Conservation (phyloP, 2,888 invertebrate species). For the Cryptocephalus primarius region DNA sequence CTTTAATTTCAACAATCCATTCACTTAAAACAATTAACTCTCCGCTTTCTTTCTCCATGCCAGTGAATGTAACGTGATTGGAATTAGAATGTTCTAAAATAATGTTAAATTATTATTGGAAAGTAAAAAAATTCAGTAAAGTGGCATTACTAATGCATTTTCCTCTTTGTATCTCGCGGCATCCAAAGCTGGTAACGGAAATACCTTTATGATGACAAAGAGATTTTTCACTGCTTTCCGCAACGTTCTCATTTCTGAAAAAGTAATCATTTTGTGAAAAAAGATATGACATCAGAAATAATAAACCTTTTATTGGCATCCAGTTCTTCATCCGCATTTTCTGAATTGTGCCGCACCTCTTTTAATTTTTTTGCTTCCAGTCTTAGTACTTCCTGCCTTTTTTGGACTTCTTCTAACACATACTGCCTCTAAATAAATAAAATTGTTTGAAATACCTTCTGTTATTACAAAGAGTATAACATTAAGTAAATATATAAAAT, state of each 20-base stretch:
- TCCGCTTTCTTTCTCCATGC: slow-evolving; percentile 64
- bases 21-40: slow-evolving; percentile 63
- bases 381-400: slow-evolving; percentile 66
- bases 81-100: slow-evolving; percentile 57
- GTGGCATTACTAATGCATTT: slow-evolving; percentile 55
- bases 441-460: no score
- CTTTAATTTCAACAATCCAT: slow-evolving; percentile 52
- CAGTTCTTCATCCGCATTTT: slow-evolving; percentile 15
- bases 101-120: background rate
- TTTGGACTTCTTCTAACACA: slow-evolving; percentile 64
- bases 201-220: slow-evolving; percentile 47
- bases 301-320: slow-evolving; percentile 9
- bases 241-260: slow-evolving; percentile 25
- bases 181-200: slow-evolving; percentile 43
- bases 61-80: slow-evolving; percentile 64
- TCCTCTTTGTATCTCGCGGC: slow-evolving; percentile 57
- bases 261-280: slow-evolving; percentile 28
- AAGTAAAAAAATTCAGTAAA: background rate
- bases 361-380: slow-evolving; percentile 49
- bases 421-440: slow-evolving; percentile 44
- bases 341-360: slow-evolving; percentile 25
- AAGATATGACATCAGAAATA: slow-evolving; percentile 5
- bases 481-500: no score
- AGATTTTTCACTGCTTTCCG: slow-evolving; percentile 45
- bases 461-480: slow-evolving; percentile 1